Evolutionary conservation across 2,888 invertebrate species (phyloP).

Genomic region (Nebria brevicollis): DNA sequence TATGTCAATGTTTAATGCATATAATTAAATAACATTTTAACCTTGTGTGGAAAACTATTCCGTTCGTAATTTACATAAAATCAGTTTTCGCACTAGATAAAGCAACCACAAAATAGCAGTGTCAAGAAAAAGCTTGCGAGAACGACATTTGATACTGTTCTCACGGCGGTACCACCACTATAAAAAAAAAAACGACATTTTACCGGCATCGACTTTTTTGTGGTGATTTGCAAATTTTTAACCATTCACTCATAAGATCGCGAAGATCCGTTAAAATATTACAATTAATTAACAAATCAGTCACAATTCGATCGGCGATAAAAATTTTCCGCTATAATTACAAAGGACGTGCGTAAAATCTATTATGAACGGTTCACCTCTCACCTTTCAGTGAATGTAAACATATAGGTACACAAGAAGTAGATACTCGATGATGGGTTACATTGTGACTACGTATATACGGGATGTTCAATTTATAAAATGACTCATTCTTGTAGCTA

Average conservation of each 20-base stretch:
- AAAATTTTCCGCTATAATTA: slow-evolving; percentile 31
- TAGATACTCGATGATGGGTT: neutral
- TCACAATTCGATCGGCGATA: slow-evolving; percentile 26
- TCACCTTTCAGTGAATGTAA: slow-evolving; percentile 36
- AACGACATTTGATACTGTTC: slow-evolving; percentile 20
- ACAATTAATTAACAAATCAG: slow-evolving; percentile 37
- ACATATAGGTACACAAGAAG: slow-evolving; percentile 20
- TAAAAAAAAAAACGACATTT: slow-evolving; percentile 4
- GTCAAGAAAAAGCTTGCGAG: neutral
- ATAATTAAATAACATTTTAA: neutral
- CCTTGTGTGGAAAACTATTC: neutral
- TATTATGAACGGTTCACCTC: slow-evolving; percentile 33
- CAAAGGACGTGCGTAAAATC: slow-evolving; percentile 38
- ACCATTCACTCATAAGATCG: neutral
- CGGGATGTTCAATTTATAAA: neutral
- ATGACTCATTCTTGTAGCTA: neutral
- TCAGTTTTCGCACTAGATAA: neutral
- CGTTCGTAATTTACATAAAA: neutral
- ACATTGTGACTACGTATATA: neutral
- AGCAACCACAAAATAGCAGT: neutral
- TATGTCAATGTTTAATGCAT: neutral
- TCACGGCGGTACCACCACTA: neutral
- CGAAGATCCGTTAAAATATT: slow-evolving; percentile 3
- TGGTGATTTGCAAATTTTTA: slow-evolving; percentile 11
- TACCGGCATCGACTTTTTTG: neutral